Evolutionary conservation across 2,888 invertebrate genomes (phyloP).

Genomic region (Eremobia ochroleuca): DNA sequence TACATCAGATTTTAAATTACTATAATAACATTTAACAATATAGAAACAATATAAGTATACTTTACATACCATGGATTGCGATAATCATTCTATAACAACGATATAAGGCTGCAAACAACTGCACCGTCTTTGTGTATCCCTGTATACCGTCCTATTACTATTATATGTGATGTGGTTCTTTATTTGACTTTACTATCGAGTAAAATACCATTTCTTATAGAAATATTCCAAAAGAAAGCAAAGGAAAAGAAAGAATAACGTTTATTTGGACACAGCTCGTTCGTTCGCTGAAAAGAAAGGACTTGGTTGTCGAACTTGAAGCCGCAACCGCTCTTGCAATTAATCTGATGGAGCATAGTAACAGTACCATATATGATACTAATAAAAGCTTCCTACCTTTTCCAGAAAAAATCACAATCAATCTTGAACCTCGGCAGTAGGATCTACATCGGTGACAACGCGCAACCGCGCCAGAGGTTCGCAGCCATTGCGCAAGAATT

Average conservation of each 20-base stretch:
- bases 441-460: constrained; percentile 91
- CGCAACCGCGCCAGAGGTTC: constrained; percentile 91
- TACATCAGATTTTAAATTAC: too few species aligned
- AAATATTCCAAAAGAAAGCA: not conserved
- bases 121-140: not conserved
- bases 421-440: constrained; percentile 92
- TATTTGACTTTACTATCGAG: not conserved
- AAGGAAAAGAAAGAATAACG: not conserved
- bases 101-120: not conserved
- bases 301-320: not conserved
- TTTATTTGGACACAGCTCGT: not conserved
- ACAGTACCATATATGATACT: not conserved
- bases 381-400: constrained; percentile 11
- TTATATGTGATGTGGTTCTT: too few species aligned
- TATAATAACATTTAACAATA: too few species aligned
- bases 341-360: not conserved
- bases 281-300: not conserved
- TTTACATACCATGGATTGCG: too few species aligned
- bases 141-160: not conserved
- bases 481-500: constrained; percentile 91
- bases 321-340: not conserved
- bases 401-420: constrained; percentile 86
- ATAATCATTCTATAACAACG: too few species aligned
- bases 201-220: not conserved
- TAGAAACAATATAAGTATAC: too few species aligned